Base-by-base conservation (phyloP, 2,888 invertebrate genomes). In the Helleia helle region DNA sequence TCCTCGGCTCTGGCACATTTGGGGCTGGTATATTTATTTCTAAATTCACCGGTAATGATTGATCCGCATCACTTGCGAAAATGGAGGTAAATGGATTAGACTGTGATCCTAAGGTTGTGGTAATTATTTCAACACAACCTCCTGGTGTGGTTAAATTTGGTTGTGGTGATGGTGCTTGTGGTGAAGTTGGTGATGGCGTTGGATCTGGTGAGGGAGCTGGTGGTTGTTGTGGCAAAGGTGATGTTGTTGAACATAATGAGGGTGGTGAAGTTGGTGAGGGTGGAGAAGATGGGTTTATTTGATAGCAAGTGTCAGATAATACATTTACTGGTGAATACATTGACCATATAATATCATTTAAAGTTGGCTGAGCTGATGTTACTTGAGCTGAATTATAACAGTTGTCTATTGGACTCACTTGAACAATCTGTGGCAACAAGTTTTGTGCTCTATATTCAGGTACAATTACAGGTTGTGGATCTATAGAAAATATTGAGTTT, bases 21-120 rank as follows among this genome's bases (percentile, higher is more conserved):
- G 61, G 55, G 3, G 65, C 43, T 34, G 72, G 67, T 17, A 72
- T 38, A 38, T 62, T 67, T 15, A 73, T 62, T 46, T 71, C 62
- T 9, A 73, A 54, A 48, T 52, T 65, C 36, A 71, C 47, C 1
- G 75, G 72, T 17, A 49, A 38, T 4, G n/a, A n/a, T n/a, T n/a
- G n/a, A n/a, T 46, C 40, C 6, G 36, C 36, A 27, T 47, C 46
- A 22, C 5, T 22, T 22, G 22, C 22, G 22, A 39, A 26, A 8
- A 46, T 42, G 36, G 22, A 31, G 1, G 17, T 2, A 8, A 4
- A 11, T 12, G 22, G 2, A 22, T 22, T 22, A 4, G 34, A 4
- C 12, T 3, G 22, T 11, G 11, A 11, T 22, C 34, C 22, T 22
- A n/a, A n/a, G n/a, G 11, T 8, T 7, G 17, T 22, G 7, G 31